Conservation (phyloP, 2,888 invertebrate genomes). For the Drosophila subsilvestris region DNA sequence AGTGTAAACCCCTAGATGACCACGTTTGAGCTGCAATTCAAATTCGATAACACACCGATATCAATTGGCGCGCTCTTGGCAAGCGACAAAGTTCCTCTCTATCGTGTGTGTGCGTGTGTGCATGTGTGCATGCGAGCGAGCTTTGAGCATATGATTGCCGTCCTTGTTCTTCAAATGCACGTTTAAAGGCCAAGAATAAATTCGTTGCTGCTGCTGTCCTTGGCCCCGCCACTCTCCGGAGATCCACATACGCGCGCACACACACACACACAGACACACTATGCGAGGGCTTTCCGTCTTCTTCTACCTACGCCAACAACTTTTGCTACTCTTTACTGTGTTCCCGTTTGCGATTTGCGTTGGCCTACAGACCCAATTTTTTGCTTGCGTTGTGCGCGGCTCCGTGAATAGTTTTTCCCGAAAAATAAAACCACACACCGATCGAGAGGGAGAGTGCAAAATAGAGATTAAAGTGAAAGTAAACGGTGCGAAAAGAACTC, state of each 20-base stretch:
- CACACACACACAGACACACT: conserved; percentile 38
- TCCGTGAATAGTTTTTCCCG: conserved; percentile 73
- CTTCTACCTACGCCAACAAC: conserved; percentile 80
- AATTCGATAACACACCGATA: conserved; percentile 1
- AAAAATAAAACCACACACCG: conserved; percentile 49
- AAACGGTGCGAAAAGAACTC: conserved; percentile 48
- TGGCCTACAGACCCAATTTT: conserved; percentile 80
- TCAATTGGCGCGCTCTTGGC: neutral
- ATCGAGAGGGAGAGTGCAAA: conserved; percentile 53
- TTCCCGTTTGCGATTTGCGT: conserved; percentile 75
- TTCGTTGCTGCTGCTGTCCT: conserved; percentile 61
- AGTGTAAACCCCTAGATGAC: no score
- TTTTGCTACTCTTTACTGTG: conserved; percentile 75
- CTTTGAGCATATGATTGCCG: conserved; percentile 80
- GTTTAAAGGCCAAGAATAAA: conserved; percentile 83
- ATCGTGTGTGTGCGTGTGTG: conserved; percentile 16
- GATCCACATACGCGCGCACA: conserved; percentile 30
- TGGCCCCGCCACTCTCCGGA: conserved; percentile 50
- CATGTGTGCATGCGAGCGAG: conserved; percentile 28
- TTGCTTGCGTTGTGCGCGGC: conserved; percentile 69
- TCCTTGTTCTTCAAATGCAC: conserved; percentile 83
- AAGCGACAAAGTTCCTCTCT: conserved; percentile 34
- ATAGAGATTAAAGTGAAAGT: conserved; percentile 60
- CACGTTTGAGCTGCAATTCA: conserved; percentile 9
- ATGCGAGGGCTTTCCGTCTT: conserved; percentile 62